Conservation (phyloP, 1,140 invertebrate species). For the Pogonomyrmex barbatus region DNA sequence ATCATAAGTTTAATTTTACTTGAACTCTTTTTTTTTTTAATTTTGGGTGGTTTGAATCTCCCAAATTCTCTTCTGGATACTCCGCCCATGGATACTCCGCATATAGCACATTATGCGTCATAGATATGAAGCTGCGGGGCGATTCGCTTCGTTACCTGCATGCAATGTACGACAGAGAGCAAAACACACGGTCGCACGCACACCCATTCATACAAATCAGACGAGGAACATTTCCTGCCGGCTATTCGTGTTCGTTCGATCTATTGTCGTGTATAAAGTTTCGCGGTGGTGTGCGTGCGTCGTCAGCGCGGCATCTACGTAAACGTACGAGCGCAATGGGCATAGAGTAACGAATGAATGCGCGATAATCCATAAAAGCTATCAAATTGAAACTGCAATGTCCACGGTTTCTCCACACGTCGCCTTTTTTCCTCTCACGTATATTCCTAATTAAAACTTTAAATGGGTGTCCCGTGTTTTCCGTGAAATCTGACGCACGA, state of each 20-base stretch:
- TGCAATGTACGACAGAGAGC: slow-evolving; percentile 59
- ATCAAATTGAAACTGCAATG: slow-evolving; percentile 35
- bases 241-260: slow-evolving; percentile 74
- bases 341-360: slow-evolving; percentile 19
- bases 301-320: slow-evolving; percentile 4
- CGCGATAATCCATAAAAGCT: slow-evolving; percentile 27
- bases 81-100: no score
- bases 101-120: background rate
- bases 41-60: no score
- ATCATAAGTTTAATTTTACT: no score
- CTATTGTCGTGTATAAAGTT: slow-evolving; percentile 76
- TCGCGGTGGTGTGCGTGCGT: slow-evolving; percentile 49
- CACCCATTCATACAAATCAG: slow-evolving; percentile 78
- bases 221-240: slow-evolving; percentile 79
- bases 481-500: background rate
- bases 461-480: background rate
- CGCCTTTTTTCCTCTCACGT: background rate
- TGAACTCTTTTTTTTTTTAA: no score
- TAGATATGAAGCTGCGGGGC: slow-evolving; percentile 65
- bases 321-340: background rate
- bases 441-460: slow-evolving; percentile 20
- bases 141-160: slow-evolving; percentile 79
- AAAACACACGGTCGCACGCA: slow-evolving; percentile 61
- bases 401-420: background rate
- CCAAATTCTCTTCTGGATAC: no score